Base-by-base conservation (phyloP, 2,113 vertebrate genomes). In the Balaeniceps rex region DNA sequence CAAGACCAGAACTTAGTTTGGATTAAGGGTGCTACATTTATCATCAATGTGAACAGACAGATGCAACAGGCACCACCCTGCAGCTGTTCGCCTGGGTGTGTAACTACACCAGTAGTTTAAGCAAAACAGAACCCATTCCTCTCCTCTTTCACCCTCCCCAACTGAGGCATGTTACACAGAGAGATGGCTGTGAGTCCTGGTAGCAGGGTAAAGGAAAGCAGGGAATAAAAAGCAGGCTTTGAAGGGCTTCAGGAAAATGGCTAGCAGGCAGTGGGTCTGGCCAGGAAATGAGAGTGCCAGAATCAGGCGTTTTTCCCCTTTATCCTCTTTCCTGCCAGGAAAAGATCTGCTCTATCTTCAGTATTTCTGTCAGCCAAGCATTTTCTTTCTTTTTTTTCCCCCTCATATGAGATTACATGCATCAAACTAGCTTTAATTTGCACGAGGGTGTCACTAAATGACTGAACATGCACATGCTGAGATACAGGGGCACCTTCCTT, bases 391-490 rank as follows among this genome's bases (percentile, higher is more conserved):
- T 22, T 9, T 10, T 19, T 19, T 5, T 6, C 47, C 47, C 47
- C 47, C 47, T 21, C 47, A 22, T 42, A 42, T 87, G 14, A 64
- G 55, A 58, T 25, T 4, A 14, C 19, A 4, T 12, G 17, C 23
- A 9, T 42, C 23, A 38, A 55, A n/a, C 5, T 19, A 24, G 19
- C 52, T 88, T 66, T 34, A 3, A n/a, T 55, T 82, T 78, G 38
- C 24, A 49, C n/a, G 12, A 0, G 1, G 17, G 16, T 12, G 12
- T 42, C 40, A 70, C 51, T 2, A 3, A 68, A 16, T 55, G 28
- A 4, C n/a, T 15, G 34, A 44, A 13, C 0, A 0, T 1, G 12
- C 38, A 4, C 2, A 5, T 7, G 24, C 66, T 31, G 57, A 93
- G 55, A 11, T 19, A 12, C 1, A 17, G 9, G 22, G 18, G 6